Conservation (phyloP, 2,113 vertebrate genomes). For the Gymnobelideus leadbeateri region DNA sequence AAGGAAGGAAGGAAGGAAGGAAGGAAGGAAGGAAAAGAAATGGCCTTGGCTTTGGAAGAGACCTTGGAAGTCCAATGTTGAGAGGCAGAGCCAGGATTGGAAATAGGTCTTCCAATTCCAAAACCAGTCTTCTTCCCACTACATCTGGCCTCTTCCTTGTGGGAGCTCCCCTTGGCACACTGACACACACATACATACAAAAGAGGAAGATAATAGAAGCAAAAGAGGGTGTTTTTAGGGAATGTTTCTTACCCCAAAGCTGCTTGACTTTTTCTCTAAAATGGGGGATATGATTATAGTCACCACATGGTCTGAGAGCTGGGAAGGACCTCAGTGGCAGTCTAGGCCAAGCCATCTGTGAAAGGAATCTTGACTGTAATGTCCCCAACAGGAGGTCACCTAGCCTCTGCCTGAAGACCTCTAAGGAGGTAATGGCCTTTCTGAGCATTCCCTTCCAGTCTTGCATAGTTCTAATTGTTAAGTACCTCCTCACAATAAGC, state of each 20-base stretch:
- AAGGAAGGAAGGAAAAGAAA: background rate
- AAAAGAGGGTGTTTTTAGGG: background rate
- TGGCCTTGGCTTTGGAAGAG: background rate
- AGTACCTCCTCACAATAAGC: background rate
- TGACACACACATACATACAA: too few relatives aligned
- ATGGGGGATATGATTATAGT: background rate
- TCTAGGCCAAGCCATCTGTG: background rate
- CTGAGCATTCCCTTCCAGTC: background rate
- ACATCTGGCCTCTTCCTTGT: background rate
- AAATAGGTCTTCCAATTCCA: background rate
- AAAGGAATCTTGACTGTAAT: background rate
- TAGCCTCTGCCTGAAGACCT: background rate
- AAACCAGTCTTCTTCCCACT: background rate
- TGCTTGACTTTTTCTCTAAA: background rate
- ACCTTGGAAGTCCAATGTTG: background rate
- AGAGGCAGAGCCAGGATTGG: background rate
- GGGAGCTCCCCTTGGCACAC: background rate
- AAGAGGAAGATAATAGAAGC: background rate
- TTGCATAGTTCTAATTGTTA: background rate
- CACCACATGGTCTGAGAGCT: background rate
- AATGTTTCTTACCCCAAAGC: background rate
- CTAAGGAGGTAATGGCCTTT: background rate
- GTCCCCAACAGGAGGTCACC: background rate
- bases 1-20: too few relatives aligned
- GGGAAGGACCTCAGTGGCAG: background rate